These are phyloP conservation scores for Microcebus griseorufus DNA, from an alignment of 2,113 vertebrate species.

Conservation along the genomic window DNA sequence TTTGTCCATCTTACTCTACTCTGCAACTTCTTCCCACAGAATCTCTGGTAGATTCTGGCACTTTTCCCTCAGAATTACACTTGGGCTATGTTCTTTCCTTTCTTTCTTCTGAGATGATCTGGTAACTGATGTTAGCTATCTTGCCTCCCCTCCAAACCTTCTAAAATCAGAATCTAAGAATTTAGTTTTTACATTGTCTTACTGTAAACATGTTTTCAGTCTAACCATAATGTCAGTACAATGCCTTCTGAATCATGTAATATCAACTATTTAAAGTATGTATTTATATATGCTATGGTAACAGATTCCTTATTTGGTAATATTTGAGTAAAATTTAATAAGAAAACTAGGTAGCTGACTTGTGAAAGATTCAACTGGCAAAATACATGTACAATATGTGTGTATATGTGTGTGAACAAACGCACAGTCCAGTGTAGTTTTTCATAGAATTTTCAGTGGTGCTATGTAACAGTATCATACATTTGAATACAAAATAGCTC, in stretches of 20 bases:
- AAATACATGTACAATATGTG: background rate
- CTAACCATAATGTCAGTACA: background rate
- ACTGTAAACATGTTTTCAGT: background rate
- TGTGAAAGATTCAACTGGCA: background rate
- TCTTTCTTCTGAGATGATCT: too few species aligned
- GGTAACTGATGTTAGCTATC: too few species aligned
- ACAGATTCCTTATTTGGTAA: background rate
- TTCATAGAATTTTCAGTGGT: background rate
- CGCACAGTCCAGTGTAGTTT: background rate
- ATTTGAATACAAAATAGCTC: background rate
- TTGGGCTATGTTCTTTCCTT: too few species aligned
- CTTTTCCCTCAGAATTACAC: too few species aligned
- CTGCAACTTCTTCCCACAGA: too few species aligned
- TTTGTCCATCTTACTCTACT: too few species aligned
- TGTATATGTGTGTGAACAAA: background rate
- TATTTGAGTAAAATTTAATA: background rate
- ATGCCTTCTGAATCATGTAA: background rate
- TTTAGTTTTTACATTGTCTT: background rate
- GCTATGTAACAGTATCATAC: background rate
- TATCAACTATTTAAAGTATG: background rate
- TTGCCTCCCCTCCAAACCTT: too few species aligned
- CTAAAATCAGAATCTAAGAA: background rate
- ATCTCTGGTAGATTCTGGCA: too few species aligned
- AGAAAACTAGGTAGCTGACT: background rate
- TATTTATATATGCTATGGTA: background rate